Evolutionary conservation across 2,797 vertebrate species (phyloP).

Genomic region (Anas acuta): DNA sequence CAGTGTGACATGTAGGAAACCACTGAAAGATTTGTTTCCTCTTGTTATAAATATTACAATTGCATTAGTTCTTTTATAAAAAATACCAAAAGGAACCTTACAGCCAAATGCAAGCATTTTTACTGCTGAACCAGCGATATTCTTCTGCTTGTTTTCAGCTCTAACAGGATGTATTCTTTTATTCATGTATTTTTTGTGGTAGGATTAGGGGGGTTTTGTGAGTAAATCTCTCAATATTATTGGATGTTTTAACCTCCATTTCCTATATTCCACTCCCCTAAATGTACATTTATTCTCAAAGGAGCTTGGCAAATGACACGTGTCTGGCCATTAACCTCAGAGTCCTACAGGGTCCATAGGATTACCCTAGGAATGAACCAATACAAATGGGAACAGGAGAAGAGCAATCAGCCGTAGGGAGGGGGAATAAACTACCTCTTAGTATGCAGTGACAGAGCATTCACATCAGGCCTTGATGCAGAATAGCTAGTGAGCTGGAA

Average conservation of each 20-base stretch:
- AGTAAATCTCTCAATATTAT: background rate
- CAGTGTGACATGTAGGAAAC: background rate
- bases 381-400: background rate
- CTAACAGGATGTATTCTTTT: background rate
- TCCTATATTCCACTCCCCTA: background rate
- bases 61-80: background rate
- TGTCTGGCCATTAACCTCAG: background rate
- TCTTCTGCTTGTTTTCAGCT: background rate
- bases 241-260: background rate
- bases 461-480: background rate
- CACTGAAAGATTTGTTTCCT: background rate
- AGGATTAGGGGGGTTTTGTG: background rate
- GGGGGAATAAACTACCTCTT: background rate
- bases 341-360: background rate
- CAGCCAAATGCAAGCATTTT: background rate
- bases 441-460: background rate
- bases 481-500: slow-evolving; percentile 1
- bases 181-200: background rate
- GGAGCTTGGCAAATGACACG: background rate
- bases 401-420: background rate
- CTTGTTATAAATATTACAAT: background rate
- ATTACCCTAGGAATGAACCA: background rate
- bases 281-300: background rate
- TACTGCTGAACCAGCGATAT: background rate
- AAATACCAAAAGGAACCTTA: background rate